Percentiles rank a stretch among this genome's conserved stretches.
Evolutionary conservation across 2,113 vertebrate genomes (phyloP).

Genomic region (Macrotis lagotis): DNA sequence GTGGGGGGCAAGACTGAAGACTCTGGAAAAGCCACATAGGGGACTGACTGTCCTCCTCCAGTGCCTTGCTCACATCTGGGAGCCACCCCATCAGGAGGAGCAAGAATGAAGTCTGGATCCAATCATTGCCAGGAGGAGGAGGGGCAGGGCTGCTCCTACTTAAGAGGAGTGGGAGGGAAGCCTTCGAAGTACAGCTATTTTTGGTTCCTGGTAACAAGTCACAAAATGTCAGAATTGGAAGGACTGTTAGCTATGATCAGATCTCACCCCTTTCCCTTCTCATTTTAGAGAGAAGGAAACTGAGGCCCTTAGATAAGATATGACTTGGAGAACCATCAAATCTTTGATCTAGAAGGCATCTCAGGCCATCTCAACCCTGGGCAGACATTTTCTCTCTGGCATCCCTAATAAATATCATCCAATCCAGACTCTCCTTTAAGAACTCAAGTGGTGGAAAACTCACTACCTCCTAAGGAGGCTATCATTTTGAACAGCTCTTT

Average conservation of each 20-base stretch:
- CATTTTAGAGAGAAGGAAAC: neutral
- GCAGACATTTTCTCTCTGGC: neutral
- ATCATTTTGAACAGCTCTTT: neutral
- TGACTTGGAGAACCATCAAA: neutral
- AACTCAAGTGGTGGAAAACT: neutral
- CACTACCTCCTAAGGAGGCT: neutral
- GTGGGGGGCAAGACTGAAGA: constrained; percentile 65
- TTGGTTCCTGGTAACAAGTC: neutral
- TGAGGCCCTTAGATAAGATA: neutral
- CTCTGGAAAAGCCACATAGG: constrained; percentile 74
- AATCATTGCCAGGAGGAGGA: neutral
- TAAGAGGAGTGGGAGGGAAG: neutral
- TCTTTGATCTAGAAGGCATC: neutral
- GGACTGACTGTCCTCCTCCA: constrained; percentile 45
- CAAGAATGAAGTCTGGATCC: neutral
- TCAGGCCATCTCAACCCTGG: neutral
- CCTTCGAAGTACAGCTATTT: neutral
- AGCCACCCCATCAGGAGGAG: neutral
- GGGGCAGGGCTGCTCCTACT: neutral
- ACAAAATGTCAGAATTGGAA: neutral
- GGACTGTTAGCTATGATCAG: neutral
- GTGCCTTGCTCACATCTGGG: constrained; percentile 52
- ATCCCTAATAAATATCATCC: neutral
- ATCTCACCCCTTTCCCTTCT: neutral
- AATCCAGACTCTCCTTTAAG: neutral